Conservation (phyloP, 1,140 invertebrate species). For the Harlomillsia oculata region DNA sequence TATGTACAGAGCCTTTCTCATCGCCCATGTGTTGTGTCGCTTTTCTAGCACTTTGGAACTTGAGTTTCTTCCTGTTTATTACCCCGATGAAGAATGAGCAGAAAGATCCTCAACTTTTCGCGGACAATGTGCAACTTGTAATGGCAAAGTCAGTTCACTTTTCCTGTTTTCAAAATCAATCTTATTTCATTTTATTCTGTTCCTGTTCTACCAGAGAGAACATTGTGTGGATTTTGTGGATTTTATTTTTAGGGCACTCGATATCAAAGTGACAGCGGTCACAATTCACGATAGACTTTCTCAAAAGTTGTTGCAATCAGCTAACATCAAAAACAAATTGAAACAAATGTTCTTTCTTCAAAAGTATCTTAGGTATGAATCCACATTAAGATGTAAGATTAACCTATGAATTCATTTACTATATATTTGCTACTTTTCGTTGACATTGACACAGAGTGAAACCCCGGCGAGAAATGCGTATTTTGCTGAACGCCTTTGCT, state of each 20-base stretch:
- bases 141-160: constrained; percentile 78
- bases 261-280: constrained; percentile 77
- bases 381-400: no score
- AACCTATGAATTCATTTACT: no score
- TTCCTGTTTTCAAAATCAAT: constrained; percentile 1
- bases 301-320: neutral
- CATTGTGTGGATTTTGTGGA: neutral
- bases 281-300: constrained; percentile 65
- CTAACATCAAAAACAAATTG: neutral
- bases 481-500: no score
- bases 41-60: constrained; percentile 83
- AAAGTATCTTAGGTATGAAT: no score
- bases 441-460: no score
- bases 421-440: no score
- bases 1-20: constrained; percentile 75
- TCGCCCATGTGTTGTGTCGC: constrained; percentile 79
- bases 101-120: constrained; percentile 77
- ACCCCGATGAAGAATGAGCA: constrained; percentile 76
- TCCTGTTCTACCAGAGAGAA: no score
- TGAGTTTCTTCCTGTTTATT: constrained; percentile 88
- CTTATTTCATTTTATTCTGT: constrained; percentile 19
- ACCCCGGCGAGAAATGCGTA: no score
- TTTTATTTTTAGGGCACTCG: constrained; percentile 29
- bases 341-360: no score
- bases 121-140: constrained; percentile 74